Evolutionary conservation across 1,140 invertebrate species (phyloP), one percentile per base, ranked within the genome.

Genomic region (Cydia pomonella): DNA sequence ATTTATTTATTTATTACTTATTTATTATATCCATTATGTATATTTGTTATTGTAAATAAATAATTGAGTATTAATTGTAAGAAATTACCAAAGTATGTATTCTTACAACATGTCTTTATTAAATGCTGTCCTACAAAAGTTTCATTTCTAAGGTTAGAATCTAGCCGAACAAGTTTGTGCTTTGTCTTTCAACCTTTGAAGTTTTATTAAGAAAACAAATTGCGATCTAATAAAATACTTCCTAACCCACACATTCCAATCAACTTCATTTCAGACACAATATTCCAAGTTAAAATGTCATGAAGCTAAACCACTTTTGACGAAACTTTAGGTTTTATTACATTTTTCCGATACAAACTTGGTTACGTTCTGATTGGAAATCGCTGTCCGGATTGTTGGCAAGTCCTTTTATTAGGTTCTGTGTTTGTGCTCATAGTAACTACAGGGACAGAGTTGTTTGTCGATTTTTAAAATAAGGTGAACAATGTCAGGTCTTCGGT

Each of bases 351-450:
- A 62, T 59, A 78, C 72, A 27, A 80, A 81, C 78, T 79, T 79
- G 73, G 79, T 78, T 75, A 59, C 72, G 75, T 73, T 81, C 79
- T 84, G 80, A 84, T 84, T 84, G 82, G 80, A 84, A 84, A 84
- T 84, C 82, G 82, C 79, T 82, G 81, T 69, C 59, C 74, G 75
- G 69, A 81, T 81, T 81, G 78, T 83, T 80, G 25, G 29, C 64
- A 69, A 69, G 64, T 64, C 63, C 64, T 69, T 69, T 69, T 69
- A 69, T 69, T 38, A 38, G 29, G 64, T 69, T 69, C 5, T 69
- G 63, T 29, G 64, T 33, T 69, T 27, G 64, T 18, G 64, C 29
- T 69, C 41, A 59, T 23, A 69, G 64, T 9, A 59, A 50, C 47
- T 23, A 66, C 63, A 66, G 5, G 27, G 23, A 27, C 13, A 29